Conservation (phyloP, 1,140 invertebrate genomes). For the Palaemon carinicauda region DNA sequence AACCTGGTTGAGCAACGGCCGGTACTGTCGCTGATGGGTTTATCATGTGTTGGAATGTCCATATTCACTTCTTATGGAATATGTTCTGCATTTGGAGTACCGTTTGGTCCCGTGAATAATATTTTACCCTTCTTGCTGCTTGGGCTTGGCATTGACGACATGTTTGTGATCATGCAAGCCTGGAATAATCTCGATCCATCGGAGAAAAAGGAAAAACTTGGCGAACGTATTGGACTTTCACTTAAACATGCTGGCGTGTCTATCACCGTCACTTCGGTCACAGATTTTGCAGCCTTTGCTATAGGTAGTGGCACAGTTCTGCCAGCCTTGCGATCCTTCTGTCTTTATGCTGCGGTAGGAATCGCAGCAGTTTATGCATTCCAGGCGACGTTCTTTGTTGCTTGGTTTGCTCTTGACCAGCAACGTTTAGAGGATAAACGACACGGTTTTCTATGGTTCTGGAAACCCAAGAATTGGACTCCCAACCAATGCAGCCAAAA, state of each 20-base stretch:
- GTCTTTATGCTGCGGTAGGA: constrained; percentile 68
- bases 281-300: constrained; percentile 74
- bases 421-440: constrained; percentile 64
- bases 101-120: constrained; percentile 83
- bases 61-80: constrained; percentile 76
- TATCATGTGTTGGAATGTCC: constrained; percentile 67
- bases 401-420: constrained; percentile 70
- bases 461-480: constrained; percentile 64
- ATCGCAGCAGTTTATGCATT: constrained; percentile 69
- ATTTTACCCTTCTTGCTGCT: constrained; percentile 83
- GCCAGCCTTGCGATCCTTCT: constrained; percentile 68
- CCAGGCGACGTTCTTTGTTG: constrained; percentile 71
- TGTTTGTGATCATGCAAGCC: constrained; percentile 74
- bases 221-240: constrained; percentile 65
- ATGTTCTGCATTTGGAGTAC: constrained; percentile 77
- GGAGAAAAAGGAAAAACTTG: constrained; percentile 63
- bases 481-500: constrained; percentile 67
- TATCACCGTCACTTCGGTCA: constrained; percentile 75
- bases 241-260: constrained; percentile 73
- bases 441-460: constrained; percentile 67
- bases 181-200: constrained; percentile 46
- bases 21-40: constrained; percentile 40
- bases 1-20: constrained; percentile 69
- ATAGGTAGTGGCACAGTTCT: constrained; percentile 71
- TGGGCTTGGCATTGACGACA: constrained; percentile 82